phyloP scores from a whole-genome alignment of 64 coral and sea anemone species.

The Stichodactyla mertensii region DNA sequence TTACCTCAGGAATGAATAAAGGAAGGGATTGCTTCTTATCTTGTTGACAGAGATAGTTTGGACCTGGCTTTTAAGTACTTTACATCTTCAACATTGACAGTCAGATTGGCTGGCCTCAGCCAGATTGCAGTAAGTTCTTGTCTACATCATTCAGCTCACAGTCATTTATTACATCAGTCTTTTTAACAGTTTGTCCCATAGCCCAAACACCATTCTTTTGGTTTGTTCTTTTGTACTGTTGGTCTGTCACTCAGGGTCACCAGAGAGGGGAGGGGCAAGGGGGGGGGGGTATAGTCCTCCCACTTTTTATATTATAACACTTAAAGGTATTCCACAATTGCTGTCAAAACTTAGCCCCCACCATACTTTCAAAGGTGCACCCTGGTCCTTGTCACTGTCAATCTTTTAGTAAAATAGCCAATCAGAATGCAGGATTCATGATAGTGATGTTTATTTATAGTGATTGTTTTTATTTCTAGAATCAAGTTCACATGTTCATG shows the following conservation, averaged over 20 bases:
- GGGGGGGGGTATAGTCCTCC: no score
- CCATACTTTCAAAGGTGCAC: no score
- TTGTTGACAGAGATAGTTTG: constrained; percentile 77
- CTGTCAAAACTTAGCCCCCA: no score
- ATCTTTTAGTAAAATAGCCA: no score
- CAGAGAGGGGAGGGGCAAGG: no score
- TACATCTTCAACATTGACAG: constrained; percentile 94
- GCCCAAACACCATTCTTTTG: not conserved
- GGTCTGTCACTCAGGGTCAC: no score
- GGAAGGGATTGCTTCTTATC: not conserved
- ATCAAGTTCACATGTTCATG: constrained; percentile 99
- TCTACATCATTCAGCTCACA: not conserved
- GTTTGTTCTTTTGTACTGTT: not conserved
- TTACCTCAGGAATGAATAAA: no score
- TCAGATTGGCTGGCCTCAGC: constrained; percentile 85
- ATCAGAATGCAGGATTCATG: no score
- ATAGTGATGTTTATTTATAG: not conserved
- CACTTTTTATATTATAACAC: no score
- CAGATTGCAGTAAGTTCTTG: constrained; percentile 81
- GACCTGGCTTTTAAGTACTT: constrained; percentile 97
- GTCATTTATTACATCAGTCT: no score
- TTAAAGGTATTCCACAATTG: not conserved
- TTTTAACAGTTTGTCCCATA: not conserved
- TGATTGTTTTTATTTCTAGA: constrained; percentile 36
- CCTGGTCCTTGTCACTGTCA: no score